A percentile compares a stretch with the other conserved stretches of the same genome.
These are phyloP conservation scores for Agonum fuliginosum DNA, from an alignment of 2,888 invertebrate genomes.

Conservation along the genomic window DNA sequence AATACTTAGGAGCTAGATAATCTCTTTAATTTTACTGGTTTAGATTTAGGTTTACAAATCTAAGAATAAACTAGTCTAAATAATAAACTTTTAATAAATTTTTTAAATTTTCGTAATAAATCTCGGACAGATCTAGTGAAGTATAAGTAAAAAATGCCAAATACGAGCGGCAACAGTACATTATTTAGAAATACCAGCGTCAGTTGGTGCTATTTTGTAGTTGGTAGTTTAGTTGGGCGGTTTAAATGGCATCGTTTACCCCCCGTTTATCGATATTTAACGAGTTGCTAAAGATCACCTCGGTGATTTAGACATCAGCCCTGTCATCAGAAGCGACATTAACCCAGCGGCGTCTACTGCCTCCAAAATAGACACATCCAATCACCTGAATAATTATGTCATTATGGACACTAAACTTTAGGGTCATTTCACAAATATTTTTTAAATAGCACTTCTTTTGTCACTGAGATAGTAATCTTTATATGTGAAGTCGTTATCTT, in stretches of 20 bases:
- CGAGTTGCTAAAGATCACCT: slow-evolving; percentile 44
- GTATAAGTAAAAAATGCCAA: not conserved
- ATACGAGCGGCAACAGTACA: not conserved
- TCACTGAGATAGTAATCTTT: not conserved
- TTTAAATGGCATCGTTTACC: slow-evolving; percentile 45
- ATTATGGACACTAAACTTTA: not conserved
- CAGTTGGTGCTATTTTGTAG: slow-evolving; percentile 10
- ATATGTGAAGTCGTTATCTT: not conserved
- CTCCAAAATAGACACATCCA: too few species aligned
- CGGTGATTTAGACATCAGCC: slow-evolving; percentile 36
- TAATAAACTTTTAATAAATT: too few species aligned
- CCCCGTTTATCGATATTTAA: slow-evolving; percentile 56
- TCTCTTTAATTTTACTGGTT: too few species aligned
- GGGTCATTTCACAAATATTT: not conserved
- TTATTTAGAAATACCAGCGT: slow-evolving; percentile 23
- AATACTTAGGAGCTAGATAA: too few species aligned
- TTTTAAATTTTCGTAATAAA: too few species aligned
- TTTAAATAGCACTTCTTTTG: not conserved
- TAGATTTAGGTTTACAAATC: too few species aligned
- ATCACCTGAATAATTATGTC: slow-evolving; percentile 44
- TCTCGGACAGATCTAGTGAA: too few species aligned
- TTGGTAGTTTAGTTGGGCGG: slow-evolving; percentile 26
- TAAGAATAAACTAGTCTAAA: too few species aligned
- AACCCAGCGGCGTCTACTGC: not conserved
- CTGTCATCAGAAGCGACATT: slow-evolving; percentile 49